phyloP scores from a whole-genome alignment of 2,113 vertebrate species.

The Callipepla squamata region DNA sequence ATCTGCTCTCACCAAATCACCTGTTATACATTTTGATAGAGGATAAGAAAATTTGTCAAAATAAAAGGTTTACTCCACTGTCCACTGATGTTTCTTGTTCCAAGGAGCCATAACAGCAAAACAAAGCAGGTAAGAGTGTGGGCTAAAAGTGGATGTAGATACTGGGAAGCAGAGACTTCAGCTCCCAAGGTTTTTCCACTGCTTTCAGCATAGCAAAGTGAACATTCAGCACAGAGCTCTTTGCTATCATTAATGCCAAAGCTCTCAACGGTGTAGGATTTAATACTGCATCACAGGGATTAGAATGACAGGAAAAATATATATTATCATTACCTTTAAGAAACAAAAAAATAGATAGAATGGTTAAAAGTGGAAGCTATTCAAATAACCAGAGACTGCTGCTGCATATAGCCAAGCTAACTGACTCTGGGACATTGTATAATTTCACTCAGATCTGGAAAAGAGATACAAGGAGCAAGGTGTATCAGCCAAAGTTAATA shows the following conservation, averaged over 20 bases:
- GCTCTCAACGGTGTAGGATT: neutral
- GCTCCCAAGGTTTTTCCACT: neutral
- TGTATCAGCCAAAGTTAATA: slow-evolving; percentile 85
- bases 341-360: slow-evolving; percentile 50
- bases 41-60: neutral
- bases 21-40: neutral
- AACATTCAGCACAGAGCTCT: neutral
- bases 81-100: neutral
- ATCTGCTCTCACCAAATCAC: too few relatives aligned
- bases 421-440: slow-evolving; percentile 52
- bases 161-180: neutral
- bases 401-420: slow-evolving; percentile 8
- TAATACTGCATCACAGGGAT: neutral
- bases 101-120: neutral
- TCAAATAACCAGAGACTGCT: slow-evolving; percentile 24
- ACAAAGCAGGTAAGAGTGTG: neutral
- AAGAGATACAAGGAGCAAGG: slow-evolving; percentile 77
- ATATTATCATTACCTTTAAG: slow-evolving; percentile 1
- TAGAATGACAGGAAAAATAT: neutral
- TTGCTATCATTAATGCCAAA: neutral
- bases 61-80: neutral
- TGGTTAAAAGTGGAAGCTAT: slow-evolving; percentile 40
- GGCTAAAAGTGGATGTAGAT: neutral
- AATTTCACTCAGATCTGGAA: slow-evolving; percentile 78
- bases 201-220: neutral